A percentile compares a stretch with the other conserved stretches of the same genome.
phyloP scores from a whole-genome alignment of 1,140 invertebrate genomes.

The Ceratoteleas bidentatus region DNA sequence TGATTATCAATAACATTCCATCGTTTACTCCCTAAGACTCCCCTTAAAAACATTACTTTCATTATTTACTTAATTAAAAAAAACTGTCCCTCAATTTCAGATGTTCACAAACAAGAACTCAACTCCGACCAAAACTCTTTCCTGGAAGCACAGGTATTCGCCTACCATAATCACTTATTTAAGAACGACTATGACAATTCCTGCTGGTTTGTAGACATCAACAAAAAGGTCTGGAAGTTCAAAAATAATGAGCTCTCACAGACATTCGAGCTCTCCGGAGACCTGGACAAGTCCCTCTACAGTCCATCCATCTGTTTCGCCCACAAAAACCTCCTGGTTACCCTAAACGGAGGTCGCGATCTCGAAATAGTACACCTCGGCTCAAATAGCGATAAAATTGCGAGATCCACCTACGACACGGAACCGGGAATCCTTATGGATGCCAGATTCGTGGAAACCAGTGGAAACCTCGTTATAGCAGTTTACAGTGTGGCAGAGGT shows the following conservation, averaged over 20 bases:
- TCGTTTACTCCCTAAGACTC: no score
- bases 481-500: conserved; percentile 68
- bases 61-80: no score
- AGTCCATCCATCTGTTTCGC: conserved; percentile 77
- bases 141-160: conserved; percentile 76
- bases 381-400: conserved; percentile 31
- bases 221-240: conserved; percentile 71
- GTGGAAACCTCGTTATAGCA: conserved; percentile 65
- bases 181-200: conserved; percentile 74
- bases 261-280: conserved; percentile 57
- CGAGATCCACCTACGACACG: conserved; percentile 54
- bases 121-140: conserved; percentile 73
- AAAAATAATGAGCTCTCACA: conserved; percentile 53
- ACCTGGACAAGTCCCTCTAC: conserved; percentile 54
- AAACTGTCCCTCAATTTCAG: conserved; percentile 47
- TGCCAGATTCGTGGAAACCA: conserved; percentile 61
- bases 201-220: conserved; percentile 76
- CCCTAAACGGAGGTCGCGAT: conserved; percentile 70
- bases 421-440: conserved; percentile 75
- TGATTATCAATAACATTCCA: no score
- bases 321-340: conserved; percentile 66
- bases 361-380: conserved; percentile 71
- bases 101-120: conserved; percentile 71
- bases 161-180: conserved; percentile 79
- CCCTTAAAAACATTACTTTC: no score